phyloP scores from a whole-genome alignment of 2,797 vertebrate genomes.

The Eulemur coronatus region DNA sequence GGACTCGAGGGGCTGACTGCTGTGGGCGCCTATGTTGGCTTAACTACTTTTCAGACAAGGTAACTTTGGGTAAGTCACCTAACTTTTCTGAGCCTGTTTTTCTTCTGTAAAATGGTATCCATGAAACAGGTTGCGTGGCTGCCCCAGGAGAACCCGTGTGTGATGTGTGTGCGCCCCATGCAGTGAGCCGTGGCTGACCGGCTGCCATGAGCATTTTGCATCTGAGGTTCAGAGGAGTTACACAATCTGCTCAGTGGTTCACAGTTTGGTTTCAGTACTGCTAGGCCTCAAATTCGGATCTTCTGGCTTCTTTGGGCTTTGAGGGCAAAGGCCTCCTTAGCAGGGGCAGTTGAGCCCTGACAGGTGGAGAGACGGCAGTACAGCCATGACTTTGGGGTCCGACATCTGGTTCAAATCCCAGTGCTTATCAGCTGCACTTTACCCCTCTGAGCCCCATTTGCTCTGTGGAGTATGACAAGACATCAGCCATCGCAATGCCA shows the following conservation, averaged over 20 bases:
- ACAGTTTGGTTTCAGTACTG: neutral
- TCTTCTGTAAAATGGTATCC: neutral
- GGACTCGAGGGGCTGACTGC: rapidly evolving
- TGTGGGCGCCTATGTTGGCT: neutral
- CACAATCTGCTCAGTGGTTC: neutral
- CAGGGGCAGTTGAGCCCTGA: neutral
- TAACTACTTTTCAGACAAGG: neutral
- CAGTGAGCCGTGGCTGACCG: rapidly evolving
- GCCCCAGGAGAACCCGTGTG: neutral
- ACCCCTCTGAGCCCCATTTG: neutral
- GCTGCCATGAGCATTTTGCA: neutral
- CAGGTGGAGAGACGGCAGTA: neutral
- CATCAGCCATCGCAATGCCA: rapidly evolving
- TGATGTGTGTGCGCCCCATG: neutral
- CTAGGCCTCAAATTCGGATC: neutral
- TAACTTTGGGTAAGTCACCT: neutral
- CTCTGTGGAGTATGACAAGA: neutral
- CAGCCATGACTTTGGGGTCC: neutral
- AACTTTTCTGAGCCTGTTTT: neutral
- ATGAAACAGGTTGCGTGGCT: rapidly evolving
- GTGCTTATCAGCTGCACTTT: neutral
- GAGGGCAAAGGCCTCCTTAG: neutral
- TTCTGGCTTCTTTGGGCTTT: neutral
- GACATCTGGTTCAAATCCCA: neutral
- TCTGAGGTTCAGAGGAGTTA: neutral